Base-by-base conservation (phyloP, 2,113 vertebrate species). In the Furnarius figulus region DNA sequence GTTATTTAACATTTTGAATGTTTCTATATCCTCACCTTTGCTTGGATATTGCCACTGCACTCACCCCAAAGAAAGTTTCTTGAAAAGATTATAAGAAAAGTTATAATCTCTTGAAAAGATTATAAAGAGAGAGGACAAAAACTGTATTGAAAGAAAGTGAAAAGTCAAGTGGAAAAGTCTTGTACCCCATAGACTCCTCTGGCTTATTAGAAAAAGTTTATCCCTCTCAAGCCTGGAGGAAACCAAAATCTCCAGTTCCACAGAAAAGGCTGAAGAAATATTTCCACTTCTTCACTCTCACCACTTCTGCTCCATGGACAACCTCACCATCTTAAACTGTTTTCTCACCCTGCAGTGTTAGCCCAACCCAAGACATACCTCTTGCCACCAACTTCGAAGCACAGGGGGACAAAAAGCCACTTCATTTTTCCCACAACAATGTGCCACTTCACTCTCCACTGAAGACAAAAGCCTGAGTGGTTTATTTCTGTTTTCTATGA, bases 381-480 rank as follows among this genome's bases (percentile, higher is more conserved):
- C 16, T 4, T 58, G n/a, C 23, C 3, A 39, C 44, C 1, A 21
- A 31, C 50, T 71, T 33, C 3, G 0, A 49, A 49, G 33, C 49
- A 37, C 35, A 56, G 56, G 0, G 2, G n/a, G 18, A 79, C 18
- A 40, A 61, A 66, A 77, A 33, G 14, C 18, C 49, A 33, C 25
- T 75, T 82, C 10, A 10, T 7, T 68, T 65, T 65, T 39, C 28
- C 37, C 30, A 18, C 2, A 1, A 19, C 0, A 0, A 35, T 42
- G 58, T 55, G 42, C n/a, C 20, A 1, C 21, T 74, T 78, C 53
- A 27, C 14, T 58, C 39, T 85, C n/a, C 3, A 0, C 63, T 56
- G 39, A 92, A 65, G 58, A 67, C 1, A 2, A 86, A 92, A 79
- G 11, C 24, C 42, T 46, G 27, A 14, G 10, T 19, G 6, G 0